phyloP scores from a whole-genome alignment of 2,113 vertebrate genomes.

The Butorides virescens region DNA sequence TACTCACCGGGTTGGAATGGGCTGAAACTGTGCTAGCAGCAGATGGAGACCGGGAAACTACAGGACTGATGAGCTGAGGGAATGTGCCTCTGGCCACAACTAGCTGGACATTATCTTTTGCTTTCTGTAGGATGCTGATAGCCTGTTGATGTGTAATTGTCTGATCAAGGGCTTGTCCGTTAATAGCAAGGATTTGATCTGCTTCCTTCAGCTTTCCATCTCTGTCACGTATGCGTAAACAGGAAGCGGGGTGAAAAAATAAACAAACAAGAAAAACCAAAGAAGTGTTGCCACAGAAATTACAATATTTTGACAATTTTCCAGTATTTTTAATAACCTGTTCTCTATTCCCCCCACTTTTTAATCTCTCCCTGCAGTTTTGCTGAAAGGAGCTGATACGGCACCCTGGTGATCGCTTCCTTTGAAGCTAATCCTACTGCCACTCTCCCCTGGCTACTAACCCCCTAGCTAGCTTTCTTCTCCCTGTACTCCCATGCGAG shows the following conservation, averaged over 20 bases:
- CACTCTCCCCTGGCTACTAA: neutral
- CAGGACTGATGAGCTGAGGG: conserved; percentile 85
- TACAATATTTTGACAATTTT: conserved; percentile 7
- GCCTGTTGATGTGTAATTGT: conserved; percentile 95
- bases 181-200: conserved; percentile 95
- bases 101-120: conserved; percentile 87
- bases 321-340: conserved; percentile 36
- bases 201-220: conserved; percentile 91
- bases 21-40: conserved; percentile 92
- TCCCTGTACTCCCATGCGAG: neutral
- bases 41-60: conserved; percentile 90
- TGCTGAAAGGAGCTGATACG: conserved; percentile 1
- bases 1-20: conserved; percentile 88
- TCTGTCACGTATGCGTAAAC: conserved; percentile 64
- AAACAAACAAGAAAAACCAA: conserved; percentile 1
- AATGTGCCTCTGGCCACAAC: conserved; percentile 86
- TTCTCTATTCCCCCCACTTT: neutral
- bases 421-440: conserved; percentile 51
- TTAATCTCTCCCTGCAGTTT: conserved; percentile 26
- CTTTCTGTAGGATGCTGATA: conserved; percentile 88
- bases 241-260: neutral
- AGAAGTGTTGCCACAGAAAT: neutral
- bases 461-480: conserved; percentile 12
- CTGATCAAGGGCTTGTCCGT: conserved; percentile 87
- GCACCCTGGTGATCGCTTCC: neutral